Percentiles rank a stretch among this genome's conserved stretches.
phyloP scores from a whole-genome alignment of 2,888 invertebrate genomes.

The Punctoribates punctum region DNA sequence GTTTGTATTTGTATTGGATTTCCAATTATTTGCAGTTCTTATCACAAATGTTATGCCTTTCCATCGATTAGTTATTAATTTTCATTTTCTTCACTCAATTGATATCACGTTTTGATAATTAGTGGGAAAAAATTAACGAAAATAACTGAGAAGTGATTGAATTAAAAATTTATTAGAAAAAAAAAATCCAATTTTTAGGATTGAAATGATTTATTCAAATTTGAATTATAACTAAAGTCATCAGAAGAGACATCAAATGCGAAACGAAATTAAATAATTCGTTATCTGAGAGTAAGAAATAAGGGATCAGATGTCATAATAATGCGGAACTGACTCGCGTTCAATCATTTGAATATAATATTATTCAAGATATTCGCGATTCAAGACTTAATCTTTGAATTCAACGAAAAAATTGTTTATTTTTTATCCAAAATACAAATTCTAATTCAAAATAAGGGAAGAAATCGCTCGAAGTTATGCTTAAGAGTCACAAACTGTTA shows the following conservation, averaged over 20 bases:
- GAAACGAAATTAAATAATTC: conserved; percentile 2
- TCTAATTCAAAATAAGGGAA: background rate
- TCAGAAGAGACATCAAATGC: background rate
- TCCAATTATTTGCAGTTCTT: no score
- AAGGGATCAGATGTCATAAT: conserved; percentile 7
- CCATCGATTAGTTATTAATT: no score
- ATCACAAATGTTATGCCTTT: no score
- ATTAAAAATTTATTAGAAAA: no score
- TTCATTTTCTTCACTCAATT: no score
- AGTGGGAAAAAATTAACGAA: no score
- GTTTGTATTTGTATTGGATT: no score
- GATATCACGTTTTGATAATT: no score
- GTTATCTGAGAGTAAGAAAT: background rate
- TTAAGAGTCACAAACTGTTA: background rate
- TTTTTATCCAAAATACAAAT: background rate
- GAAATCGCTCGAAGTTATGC: background rate
- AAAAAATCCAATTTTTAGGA: no score
- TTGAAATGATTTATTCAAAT: no score
- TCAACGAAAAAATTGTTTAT: background rate
- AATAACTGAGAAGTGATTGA: no score
- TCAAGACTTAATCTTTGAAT: background rate
- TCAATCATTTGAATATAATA: conserved; percentile 22
- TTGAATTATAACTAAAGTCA: background rate
- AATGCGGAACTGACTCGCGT: conserved; percentile 27
- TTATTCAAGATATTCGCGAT: background rate